Conservation (phyloP, 2,888 invertebrate genomes). For the Cosmorhoe ocellata region DNA sequence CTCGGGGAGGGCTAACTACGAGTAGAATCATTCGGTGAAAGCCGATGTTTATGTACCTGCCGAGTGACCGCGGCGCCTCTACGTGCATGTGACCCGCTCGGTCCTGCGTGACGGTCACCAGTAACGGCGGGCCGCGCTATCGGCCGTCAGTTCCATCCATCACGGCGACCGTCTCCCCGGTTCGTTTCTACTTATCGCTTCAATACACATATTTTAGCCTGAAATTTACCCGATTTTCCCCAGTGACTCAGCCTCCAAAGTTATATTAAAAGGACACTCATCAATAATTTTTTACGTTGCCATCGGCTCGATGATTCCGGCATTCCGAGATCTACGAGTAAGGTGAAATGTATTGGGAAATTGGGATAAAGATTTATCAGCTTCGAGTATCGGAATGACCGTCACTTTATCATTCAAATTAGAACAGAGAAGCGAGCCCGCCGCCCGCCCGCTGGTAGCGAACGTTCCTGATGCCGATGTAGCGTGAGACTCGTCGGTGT, state of each 20-base stretch:
- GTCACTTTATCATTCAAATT: constrained; percentile 25
- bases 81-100: constrained; percentile 1
- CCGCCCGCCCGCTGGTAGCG: background rate
- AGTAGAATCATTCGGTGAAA: background rate
- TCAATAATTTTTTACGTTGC: too few species aligned
- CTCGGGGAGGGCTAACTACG: too few species aligned
- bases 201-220: too few species aligned
- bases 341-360: constrained; percentile 1
- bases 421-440: constrained; percentile 11
- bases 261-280: too few species aligned
- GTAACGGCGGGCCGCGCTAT: background rate
- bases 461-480: background rate
- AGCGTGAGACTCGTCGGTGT: background rate
- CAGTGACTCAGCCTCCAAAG: too few species aligned
- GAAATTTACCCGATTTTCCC: too few species aligned
- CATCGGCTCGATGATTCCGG: background rate
- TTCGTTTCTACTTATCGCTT: background rate
- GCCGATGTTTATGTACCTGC: too few species aligned
- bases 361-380: constrained; percentile 21
- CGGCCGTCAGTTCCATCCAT: constrained; percentile 2
- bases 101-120: constrained; percentile 6
- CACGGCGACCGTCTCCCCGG: background rate
- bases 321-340: background rate
- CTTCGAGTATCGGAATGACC: constrained; percentile 11
- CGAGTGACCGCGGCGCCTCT: too few species aligned